Evolutionary conservation across 2,113 vertebrate genomes (phyloP).

Genomic region (Penelope pileata): DNA sequence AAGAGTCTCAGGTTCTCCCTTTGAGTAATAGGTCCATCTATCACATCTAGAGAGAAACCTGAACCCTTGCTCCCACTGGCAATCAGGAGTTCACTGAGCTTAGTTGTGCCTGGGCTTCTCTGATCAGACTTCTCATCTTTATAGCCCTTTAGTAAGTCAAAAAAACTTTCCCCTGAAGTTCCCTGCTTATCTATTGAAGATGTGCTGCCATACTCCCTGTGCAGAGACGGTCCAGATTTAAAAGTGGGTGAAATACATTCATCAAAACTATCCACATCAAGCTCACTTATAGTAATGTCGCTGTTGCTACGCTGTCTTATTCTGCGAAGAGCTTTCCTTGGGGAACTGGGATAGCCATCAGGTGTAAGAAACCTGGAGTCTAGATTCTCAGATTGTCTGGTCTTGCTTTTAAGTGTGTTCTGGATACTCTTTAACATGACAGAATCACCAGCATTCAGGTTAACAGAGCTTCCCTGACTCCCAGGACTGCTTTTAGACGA

Average conservation of each 20-base stretch:
- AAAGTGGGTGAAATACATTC: slow-evolving; percentile 87
- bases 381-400: slow-evolving; percentile 84
- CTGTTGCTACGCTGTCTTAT: slow-evolving; percentile 95
- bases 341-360: slow-evolving; percentile 90
- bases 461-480: slow-evolving; percentile 86
- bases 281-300: slow-evolving; percentile 93
- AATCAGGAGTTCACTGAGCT: slow-evolving; percentile 87
- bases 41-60: slow-evolving; percentile 83
- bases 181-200: slow-evolving; percentile 96
- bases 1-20: slow-evolving; percentile 88
- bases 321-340: slow-evolving; percentile 84
- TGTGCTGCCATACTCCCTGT: slow-evolving; percentile 97
- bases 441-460: slow-evolving; percentile 89
- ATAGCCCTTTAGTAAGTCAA: slow-evolving; percentile 91
- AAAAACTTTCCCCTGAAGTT: slow-evolving; percentile 90
- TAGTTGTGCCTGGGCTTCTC: slow-evolving; percentile 83
- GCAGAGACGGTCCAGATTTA: slow-evolving; percentile 88
- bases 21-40: slow-evolving; percentile 83
- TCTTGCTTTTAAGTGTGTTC: slow-evolving; percentile 89
- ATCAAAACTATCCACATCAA: slow-evolving; percentile 92
- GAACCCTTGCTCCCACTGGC: slow-evolving; percentile 82
- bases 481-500: slow-evolving; percentile 86
- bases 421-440: slow-evolving; percentile 94
- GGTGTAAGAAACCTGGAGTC: slow-evolving; percentile 88
- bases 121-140: slow-evolving; percentile 89